These are phyloP conservation scores for Electrona antarctica DNA, from an alignment of 2,113 vertebrate genomes.

Conservation along the genomic window DNA sequence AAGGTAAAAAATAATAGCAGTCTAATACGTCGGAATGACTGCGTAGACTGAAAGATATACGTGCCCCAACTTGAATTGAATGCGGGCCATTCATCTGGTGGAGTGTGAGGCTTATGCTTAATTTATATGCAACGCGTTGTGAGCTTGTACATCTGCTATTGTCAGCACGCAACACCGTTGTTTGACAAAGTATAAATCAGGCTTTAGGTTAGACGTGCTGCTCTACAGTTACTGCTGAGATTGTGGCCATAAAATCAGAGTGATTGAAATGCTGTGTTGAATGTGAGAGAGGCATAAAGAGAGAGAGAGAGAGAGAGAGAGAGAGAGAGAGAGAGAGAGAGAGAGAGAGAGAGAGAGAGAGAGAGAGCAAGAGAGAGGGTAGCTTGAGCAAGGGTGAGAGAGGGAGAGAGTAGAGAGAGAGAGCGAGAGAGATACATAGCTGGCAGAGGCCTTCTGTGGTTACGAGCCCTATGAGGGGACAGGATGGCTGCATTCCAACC, in stretches of 20 bases:
- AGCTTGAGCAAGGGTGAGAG: conserved; percentile 42
- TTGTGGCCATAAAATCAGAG: conserved; percentile 66
- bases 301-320: conserved; percentile 15
- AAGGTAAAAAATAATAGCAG: conserved; percentile 36
- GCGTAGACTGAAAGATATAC: conserved; percentile 17
- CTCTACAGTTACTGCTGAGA: conserved; percentile 53
- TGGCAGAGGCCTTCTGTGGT: conserved; percentile 75
- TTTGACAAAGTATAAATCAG: too few species aligned
- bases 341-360: conserved; percentile 20
- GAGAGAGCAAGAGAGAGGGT: conserved; percentile 32
- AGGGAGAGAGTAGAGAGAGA: conserved; percentile 12
- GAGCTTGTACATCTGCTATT: too few species aligned
- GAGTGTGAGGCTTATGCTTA: conserved; percentile 26
- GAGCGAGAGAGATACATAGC: conserved; percentile 49
- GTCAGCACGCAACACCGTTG: too few species aligned
- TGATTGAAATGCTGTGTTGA: conserved; percentile 76
- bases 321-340: conserved; percentile 28
- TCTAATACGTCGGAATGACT: conserved; percentile 37
- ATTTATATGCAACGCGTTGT: too few species aligned
- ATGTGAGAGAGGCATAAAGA: conserved; percentile 55
- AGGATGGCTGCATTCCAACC: conserved; percentile 73
- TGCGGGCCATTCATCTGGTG: conserved; percentile 54
- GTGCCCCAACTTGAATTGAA: conserved; percentile 38
- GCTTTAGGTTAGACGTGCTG: conserved; percentile 48
- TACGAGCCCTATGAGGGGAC: conserved; percentile 77